Conservation (phyloP, 1,140 invertebrate species). For the Drosophila lacteicornis region DNA sequence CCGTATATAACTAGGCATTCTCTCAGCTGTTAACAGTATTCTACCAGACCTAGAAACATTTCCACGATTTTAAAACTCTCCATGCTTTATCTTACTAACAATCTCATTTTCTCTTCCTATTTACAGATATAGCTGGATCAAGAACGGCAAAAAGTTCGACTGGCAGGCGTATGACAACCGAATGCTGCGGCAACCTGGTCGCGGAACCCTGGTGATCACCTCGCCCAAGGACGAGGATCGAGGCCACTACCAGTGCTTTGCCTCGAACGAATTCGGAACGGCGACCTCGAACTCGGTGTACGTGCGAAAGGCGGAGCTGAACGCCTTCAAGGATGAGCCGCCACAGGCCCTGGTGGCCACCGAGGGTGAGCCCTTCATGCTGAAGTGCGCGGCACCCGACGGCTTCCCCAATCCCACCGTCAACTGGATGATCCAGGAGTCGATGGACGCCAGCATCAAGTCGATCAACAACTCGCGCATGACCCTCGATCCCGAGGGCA, state of each 20-base stretch:
- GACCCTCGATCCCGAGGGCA: constrained; percentile 97
- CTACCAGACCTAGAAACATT: neutral
- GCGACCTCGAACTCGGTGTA: constrained; percentile 98
- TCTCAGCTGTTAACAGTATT: no score
- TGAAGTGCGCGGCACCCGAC: constrained; percentile 95
- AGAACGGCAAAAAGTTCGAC: constrained; percentile 96
- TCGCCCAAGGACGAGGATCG: constrained; percentile 95
- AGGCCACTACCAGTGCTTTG: constrained; percentile 99
- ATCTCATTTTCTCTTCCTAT: constrained; percentile 9
- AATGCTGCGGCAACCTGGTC: constrained; percentile 95
- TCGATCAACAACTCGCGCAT: constrained; percentile 97
- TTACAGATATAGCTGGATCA: constrained; percentile 96
- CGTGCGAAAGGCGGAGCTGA: constrained; percentile 96
- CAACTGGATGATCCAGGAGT: constrained; percentile 95
- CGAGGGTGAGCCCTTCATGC: constrained; percentile 94
- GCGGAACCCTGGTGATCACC: constrained; percentile 96
- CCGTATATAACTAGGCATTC: no score
- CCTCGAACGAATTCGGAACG: constrained; percentile 96
- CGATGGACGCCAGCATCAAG: constrained; percentile 90
- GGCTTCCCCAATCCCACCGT: constrained; percentile 97
- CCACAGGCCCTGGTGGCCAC: constrained; percentile 88
- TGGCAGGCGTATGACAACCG: constrained; percentile 96
- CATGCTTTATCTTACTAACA: neutral
- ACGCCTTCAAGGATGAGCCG: constrained; percentile 93
- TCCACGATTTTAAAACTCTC: no score